phyloP scores from a whole-genome alignment of 2,888 invertebrate species.

The Lithophane socia region DNA sequence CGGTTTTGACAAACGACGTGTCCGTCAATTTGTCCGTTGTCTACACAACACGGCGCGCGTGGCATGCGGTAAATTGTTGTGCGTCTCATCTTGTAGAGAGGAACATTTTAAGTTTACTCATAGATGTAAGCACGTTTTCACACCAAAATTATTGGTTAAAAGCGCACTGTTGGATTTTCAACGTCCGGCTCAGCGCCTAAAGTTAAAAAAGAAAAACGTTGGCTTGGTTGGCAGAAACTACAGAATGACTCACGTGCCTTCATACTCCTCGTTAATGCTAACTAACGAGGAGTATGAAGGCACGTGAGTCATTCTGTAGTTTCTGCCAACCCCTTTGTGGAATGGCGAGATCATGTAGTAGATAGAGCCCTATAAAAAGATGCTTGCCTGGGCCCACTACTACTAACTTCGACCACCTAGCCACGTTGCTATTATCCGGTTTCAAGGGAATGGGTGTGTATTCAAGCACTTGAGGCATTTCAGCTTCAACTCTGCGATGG shows the following conservation, averaged over 20 bases:
- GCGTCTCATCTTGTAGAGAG: background rate
- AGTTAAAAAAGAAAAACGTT: background rate
- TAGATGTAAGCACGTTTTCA: no score
- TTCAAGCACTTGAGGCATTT: background rate
- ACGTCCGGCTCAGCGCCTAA: background rate
- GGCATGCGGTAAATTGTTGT: background rate
- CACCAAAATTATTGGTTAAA: background rate
- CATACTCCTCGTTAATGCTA: background rate
- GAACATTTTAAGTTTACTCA: background rate
- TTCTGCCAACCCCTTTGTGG: background rate
- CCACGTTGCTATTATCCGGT: background rate
- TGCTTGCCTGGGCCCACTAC: background rate
- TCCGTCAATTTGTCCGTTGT: constrained; percentile 45
- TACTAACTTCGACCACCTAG: background rate
- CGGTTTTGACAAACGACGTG: constrained; percentile 46
- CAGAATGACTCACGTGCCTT: background rate
- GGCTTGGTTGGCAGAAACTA: background rate
- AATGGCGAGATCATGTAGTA: background rate
- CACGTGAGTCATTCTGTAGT: background rate
- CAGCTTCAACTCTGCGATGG: background rate
- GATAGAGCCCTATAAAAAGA: background rate
- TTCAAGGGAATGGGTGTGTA: background rate
- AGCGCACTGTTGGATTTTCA: background rate
- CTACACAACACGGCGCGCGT: constrained; percentile 3
- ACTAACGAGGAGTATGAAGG: background rate